A percentile compares a stretch with the other conserved stretches of the same genome.
Conservation (phyloP, 2,113 vertebrate genomes). For the Suricata suricatta region DNA sequence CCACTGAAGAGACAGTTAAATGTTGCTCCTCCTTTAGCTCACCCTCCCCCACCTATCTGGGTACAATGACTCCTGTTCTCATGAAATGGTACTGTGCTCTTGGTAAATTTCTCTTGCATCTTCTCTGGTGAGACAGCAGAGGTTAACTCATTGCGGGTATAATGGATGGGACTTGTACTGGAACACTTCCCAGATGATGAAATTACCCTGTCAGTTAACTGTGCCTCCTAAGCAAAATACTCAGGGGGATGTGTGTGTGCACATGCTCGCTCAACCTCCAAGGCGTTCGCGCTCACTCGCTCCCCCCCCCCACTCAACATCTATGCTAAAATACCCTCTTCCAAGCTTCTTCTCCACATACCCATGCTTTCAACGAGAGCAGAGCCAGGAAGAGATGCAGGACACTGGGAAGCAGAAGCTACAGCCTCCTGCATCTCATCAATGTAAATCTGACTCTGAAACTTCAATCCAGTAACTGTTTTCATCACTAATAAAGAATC, state of each 20-base stretch:
- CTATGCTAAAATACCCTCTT: not conserved
- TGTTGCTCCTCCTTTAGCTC: not conserved
- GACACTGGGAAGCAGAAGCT: not conserved
- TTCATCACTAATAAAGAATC: conserved; percentile 24
- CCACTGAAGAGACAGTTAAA: not conserved
- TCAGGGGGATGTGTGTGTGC: not conserved
- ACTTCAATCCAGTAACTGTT: not conserved
- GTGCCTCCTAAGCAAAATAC: not conserved
- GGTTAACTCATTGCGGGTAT: not conserved
- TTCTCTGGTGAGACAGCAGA: not conserved
- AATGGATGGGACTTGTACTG: not conserved
- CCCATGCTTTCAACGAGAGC: not conserved
- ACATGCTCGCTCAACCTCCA: not conserved
- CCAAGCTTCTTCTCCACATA: not conserved
- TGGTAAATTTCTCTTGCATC: not conserved
- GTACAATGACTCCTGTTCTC: not conserved
- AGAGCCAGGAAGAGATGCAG: not conserved
- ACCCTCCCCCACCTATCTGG: too few relatives aligned
- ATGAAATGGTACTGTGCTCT: not conserved
- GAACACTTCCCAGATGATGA: not conserved
- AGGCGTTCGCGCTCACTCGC: too few relatives aligned
- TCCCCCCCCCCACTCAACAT: not conserved
- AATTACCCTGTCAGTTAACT: not conserved
- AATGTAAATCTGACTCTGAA: not conserved
- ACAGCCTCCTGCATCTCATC: not conserved